Evolutionary conservation across 2,888 invertebrate species (phyloP).

Genomic region (Eilema depressum): DNA sequence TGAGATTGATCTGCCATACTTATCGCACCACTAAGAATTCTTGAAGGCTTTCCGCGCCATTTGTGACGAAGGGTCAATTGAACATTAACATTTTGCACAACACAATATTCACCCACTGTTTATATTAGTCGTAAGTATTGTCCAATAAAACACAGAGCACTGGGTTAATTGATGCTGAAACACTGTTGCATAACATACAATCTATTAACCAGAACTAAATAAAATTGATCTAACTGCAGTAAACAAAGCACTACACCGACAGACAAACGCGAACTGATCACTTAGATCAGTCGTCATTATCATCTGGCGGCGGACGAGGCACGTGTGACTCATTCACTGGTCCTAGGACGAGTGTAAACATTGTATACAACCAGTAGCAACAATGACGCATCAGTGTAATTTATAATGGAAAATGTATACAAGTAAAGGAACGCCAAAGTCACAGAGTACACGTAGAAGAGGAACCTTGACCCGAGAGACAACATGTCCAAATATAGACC

Average conservation of each 20-base stretch:
- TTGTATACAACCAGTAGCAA: constrained; percentile 64
- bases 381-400: constrained; percentile 71
- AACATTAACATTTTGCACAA: constrained; percentile 62
- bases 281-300: constrained; percentile 67
- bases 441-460: constrained; percentile 44
- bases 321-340: constrained; percentile 76
- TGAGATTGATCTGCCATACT: constrained; percentile 56
- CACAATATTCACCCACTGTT: constrained; percentile 58
- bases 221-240: constrained; percentile 39
- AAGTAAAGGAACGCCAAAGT: constrained; percentile 69
- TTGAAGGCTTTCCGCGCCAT: constrained; percentile 68
- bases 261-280: constrained; percentile 70
- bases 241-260: constrained; percentile 59
- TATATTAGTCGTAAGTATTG: constrained; percentile 26
- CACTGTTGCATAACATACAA: constrained; percentile 37
- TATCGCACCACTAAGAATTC: constrained; percentile 56
- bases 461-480: constrained; percentile 55
- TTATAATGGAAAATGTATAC: constrained; percentile 66
- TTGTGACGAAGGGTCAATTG: constrained; percentile 63
- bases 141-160: constrained; percentile 32
- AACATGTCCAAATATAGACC: constrained; percentile 50
- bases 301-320: constrained; percentile 69
- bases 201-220: constrained; percentile 24
- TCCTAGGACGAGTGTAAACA: constrained; percentile 78
- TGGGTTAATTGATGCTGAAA: constrained; percentile 38